Conservation (phyloP, 2,113 vertebrate genomes). For the Coryphaenoides rupestris region DNA sequence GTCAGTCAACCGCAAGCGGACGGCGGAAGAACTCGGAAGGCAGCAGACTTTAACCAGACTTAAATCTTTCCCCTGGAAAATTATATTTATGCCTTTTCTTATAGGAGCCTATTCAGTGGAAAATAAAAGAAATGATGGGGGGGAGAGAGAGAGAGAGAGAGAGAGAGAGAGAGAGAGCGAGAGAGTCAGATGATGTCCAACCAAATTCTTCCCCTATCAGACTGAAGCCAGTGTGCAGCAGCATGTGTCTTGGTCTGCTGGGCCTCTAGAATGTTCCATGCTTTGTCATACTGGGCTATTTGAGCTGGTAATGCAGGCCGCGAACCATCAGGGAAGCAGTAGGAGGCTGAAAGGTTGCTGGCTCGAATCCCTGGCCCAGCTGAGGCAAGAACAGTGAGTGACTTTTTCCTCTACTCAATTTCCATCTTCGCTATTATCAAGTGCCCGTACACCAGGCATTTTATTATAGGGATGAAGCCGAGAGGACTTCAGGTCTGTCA, state of each 20-base stretch:
- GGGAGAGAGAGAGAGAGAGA: constrained; percentile 10
- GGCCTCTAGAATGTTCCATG: constrained; percentile 22
- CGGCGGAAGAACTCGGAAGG: constrained; percentile 27
- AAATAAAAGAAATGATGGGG: constrained; percentile 33
- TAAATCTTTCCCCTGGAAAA: constrained; percentile 59
- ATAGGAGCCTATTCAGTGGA: constrained; percentile 44
- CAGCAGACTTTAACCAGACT: constrained; percentile 46
- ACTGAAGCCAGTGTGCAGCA: constrained; percentile 31
- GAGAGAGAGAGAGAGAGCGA: constrained; percentile 17
- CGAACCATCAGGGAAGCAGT: not conserved
- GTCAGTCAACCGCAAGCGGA: constrained; percentile 56
- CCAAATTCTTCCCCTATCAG: constrained; percentile 29
- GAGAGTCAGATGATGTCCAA: constrained; percentile 17
- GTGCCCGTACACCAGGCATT: not conserved
- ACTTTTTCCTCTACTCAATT: constrained; percentile 1
- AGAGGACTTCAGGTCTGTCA: no score
- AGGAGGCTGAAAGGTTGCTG: not conserved
- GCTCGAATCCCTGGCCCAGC: constrained; percentile 2
- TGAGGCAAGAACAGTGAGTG: constrained; percentile 2
- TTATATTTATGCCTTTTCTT: constrained; percentile 56
- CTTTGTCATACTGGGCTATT: constrained; percentile 1
- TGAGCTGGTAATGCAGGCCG: constrained; percentile 10
- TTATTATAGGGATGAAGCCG: no score
- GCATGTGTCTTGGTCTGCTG: not conserved
- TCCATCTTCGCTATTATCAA: not conserved